Evolutionary conservation across 2,113 vertebrate species (phyloP).

Genomic region (Nycticryphes semicollaris): DNA sequence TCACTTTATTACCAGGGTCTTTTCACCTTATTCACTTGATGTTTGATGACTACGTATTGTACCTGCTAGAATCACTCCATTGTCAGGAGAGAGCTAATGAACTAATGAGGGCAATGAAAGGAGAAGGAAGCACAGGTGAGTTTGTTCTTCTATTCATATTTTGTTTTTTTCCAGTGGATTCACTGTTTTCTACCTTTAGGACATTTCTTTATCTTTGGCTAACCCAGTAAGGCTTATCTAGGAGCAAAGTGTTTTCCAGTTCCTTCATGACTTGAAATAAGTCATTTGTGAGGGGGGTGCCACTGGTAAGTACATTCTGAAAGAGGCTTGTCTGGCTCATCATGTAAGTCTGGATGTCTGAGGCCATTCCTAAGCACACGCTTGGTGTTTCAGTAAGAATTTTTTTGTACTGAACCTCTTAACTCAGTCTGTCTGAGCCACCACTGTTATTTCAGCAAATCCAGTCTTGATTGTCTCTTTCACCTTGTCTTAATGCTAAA

Average conservation of each 20-base stretch:
- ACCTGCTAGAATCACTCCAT: slow-evolving; percentile 95
- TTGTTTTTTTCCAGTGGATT: neutral
- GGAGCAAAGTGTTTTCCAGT: neutral
- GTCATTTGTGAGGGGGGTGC: neutral
- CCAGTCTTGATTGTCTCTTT: neutral
- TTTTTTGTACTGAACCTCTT: neutral
- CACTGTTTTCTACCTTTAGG: neutral
- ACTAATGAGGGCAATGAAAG: slow-evolving; percentile 96
- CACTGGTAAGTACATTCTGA: neutral
- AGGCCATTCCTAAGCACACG: neutral
- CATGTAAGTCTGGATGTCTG: neutral
- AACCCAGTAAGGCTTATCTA: neutral
- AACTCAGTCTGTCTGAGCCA: neutral
- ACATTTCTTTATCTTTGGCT: neutral
- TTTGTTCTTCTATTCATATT: neutral
- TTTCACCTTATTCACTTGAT: slow-evolving; percentile 99
- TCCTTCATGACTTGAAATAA: neutral
- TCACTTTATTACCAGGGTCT: slow-evolving; percentile 81
- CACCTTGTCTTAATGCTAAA: neutral
- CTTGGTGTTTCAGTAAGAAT: neutral
- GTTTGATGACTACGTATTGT: slow-evolving; percentile 98
- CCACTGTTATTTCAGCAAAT: neutral
- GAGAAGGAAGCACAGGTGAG: slow-evolving; percentile 89
- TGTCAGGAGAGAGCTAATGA: slow-evolving; percentile 96
- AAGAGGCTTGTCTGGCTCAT: neutral